These are phyloP conservation scores for Xiphophorus maculatus DNA, from an alignment of 2,113 vertebrate species.

Conservation along the genomic window DNA sequence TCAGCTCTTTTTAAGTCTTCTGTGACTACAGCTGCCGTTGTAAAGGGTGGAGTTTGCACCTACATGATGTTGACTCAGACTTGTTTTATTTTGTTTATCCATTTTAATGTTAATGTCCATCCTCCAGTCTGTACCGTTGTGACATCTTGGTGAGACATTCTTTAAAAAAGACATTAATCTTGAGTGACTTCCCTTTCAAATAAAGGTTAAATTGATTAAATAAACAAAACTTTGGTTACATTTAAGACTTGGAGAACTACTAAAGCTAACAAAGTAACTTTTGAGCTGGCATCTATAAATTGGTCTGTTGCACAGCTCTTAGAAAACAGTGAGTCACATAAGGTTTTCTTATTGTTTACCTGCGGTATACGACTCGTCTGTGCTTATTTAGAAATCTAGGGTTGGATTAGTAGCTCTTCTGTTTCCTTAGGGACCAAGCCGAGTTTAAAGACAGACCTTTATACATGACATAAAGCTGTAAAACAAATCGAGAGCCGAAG, in stretches of 20 bases:
- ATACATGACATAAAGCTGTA: neutral
- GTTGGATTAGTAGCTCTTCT: neutral
- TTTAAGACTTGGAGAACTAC: neutral
- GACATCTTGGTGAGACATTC: too few relatives aligned
- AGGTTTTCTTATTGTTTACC: neutral
- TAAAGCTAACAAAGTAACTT: neutral
- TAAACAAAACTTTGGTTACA: neutral
- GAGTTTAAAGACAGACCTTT: neutral
- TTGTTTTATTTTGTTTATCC: neutral
- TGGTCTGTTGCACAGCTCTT: too few relatives aligned
- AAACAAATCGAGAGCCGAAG: slow-evolving; percentile 26
- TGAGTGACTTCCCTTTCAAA: neutral
- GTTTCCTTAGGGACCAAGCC: neutral
- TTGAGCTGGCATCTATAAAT: neutral
- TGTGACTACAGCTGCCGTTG: neutral
- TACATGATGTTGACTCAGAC: neutral
- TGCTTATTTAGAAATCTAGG: neutral
- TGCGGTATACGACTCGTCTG: neutral
- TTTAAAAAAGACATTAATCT: neutral
- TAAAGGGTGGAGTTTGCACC: neutral
- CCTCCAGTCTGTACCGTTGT: too few relatives aligned
- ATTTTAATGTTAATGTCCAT: too few relatives aligned
- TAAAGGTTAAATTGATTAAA: neutral
- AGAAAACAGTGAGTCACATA: neutral
- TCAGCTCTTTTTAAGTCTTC: neutral